Conservation (phyloP, 2,888 invertebrate genomes). For the Drosophila acutilabella region DNA sequence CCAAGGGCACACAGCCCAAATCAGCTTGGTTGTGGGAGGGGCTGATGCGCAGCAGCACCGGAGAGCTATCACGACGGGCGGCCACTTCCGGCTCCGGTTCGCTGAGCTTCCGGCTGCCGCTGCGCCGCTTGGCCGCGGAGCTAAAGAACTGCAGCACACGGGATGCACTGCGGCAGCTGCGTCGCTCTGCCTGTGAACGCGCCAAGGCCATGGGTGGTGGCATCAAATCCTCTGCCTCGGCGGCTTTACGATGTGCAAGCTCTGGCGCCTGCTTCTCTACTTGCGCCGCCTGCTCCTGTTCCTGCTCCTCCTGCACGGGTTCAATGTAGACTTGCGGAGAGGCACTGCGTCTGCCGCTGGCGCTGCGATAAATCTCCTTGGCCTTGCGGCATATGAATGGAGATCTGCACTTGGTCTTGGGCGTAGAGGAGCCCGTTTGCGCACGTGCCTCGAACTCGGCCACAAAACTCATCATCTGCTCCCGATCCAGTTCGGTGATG, state of each 20-base stretch:
- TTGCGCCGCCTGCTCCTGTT: slow-evolving; percentile 20
- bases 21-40: slow-evolving; percentile 25
- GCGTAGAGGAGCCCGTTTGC: slow-evolving; percentile 63
- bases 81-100: slow-evolving; percentile 49
- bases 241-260: slow-evolving; percentile 43
- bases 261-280: slow-evolving; percentile 23
- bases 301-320: slow-evolving; percentile 34
- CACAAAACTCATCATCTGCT: slow-evolving; percentile 80
- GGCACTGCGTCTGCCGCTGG: slow-evolving; percentile 68
- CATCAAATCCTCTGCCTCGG: slow-evolving; percentile 65
- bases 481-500: slow-evolving; percentile 83
- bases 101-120: slow-evolving; percentile 50
- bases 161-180: slow-evolving; percentile 75
- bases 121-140: slow-evolving; percentile 77
- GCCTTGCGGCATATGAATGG: slow-evolving; percentile 76
- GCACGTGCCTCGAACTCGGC: slow-evolving; percentile 79
- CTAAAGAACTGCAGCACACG: slow-evolving; percentile 82
- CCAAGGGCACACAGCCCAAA: slow-evolving; percentile 63
- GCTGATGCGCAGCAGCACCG: slow-evolving; percentile 70
- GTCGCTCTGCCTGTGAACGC: slow-evolving; percentile 69
- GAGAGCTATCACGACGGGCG: slow-evolving; percentile 63
- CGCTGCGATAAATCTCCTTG: slow-evolving; percentile 67
- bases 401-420: slow-evolving; percentile 72
- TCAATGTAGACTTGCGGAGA: slow-evolving; percentile 59
- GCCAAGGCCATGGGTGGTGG: slow-evolving; percentile 65